Evolutionary conservation across 2,797 vertebrate species (phyloP).

Genomic region (Pachyuromys duprasi): DNA sequence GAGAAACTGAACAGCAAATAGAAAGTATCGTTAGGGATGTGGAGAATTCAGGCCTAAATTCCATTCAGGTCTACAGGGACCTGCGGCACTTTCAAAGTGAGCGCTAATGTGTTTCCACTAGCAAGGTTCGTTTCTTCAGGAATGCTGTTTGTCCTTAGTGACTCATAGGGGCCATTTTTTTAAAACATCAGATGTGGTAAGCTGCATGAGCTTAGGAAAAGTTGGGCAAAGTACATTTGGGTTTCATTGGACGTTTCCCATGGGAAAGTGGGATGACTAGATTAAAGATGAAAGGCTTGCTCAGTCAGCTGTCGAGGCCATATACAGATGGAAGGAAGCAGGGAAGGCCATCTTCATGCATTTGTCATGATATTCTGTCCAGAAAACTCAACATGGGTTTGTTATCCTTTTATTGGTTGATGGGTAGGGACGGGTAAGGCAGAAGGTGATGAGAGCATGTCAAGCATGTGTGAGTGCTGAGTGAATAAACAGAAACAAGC

Average conservation of each 20-base stretch:
- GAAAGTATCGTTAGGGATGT: slow-evolving; percentile 36
- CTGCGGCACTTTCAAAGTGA: slow-evolving; percentile 51
- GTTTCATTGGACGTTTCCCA: slow-evolving; percentile 65
- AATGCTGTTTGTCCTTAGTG: slow-evolving; percentile 68
- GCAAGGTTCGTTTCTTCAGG: slow-evolving; percentile 29
- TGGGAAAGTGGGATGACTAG: slow-evolving; percentile 66
- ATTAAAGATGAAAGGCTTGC: slow-evolving; percentile 63
- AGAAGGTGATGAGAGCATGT: background rate
- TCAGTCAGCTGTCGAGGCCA: slow-evolving; percentile 43
- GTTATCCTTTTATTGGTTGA: background rate
- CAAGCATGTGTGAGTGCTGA: background rate
- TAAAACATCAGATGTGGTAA: slow-evolving; percentile 67
- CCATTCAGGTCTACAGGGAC: background rate
- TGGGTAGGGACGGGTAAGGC: background rate
- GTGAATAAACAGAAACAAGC: background rate
- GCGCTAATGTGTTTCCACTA: background rate
- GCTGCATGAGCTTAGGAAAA: slow-evolving; percentile 44
- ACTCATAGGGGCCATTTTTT: slow-evolving; percentile 55
- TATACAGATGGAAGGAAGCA: slow-evolving; percentile 31
- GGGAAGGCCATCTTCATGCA: background rate
- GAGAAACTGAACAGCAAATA: slow-evolving; percentile 34
- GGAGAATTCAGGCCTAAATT: slow-evolving; percentile 54
- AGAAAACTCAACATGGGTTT: background rate
- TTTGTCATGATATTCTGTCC: background rate
- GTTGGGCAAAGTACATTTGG: slow-evolving; percentile 19